A percentile compares a stretch with the other conserved stretches of the same genome.
These are phyloP conservation scores for Coenobita brevimanus DNA, from an alignment of 1,140 invertebrate species.

Conservation along the genomic window DNA sequence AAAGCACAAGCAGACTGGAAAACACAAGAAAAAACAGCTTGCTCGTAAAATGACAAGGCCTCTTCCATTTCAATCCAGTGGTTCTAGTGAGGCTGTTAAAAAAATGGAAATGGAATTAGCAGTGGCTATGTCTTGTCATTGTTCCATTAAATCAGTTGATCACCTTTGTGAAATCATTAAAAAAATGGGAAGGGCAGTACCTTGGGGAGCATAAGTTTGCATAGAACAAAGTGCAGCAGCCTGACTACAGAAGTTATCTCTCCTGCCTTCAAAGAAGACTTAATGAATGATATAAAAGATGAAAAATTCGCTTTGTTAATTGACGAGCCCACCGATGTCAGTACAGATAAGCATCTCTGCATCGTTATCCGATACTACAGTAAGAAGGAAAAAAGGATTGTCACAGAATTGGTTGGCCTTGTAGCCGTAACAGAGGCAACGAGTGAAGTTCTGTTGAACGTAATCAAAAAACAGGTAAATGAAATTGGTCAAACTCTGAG, in stretches of 20 bases:
- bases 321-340: slow-evolving; percentile 38
- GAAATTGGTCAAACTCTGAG: neutral
- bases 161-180: neutral
- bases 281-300: neutral
- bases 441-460: slow-evolving; percentile 33
- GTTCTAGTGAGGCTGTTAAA: neutral
- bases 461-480: slow-evolving; percentile 16
- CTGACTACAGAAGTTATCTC: slow-evolving; percentile 34
- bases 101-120: neutral
- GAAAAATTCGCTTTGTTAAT: slow-evolving; percentile 27
- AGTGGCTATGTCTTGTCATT: slow-evolving; percentile 5
- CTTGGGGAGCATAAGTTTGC: slow-evolving; percentile 17
- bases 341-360: slow-evolving; percentile 22
- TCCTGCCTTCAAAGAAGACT: slow-evolving; percentile 18
- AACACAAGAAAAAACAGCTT: neutral
- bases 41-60: neutral
- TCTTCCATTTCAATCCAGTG: neutral
- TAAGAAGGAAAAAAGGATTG: slow-evolving; percentile 27
- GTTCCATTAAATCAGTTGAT: neutral
- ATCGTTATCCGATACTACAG: slow-evolving; percentile 35
- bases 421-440: slow-evolving; percentile 37
- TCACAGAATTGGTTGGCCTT: slow-evolving; percentile 38
- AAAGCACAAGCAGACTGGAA: neutral
- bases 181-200: neutral
- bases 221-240: slow-evolving; percentile 40